Evolutionary conservation across 2,113 vertebrate species (phyloP), one percentile per base, ranked within the genome.

Genomic region (Anser brachyrhynchus): DNA sequence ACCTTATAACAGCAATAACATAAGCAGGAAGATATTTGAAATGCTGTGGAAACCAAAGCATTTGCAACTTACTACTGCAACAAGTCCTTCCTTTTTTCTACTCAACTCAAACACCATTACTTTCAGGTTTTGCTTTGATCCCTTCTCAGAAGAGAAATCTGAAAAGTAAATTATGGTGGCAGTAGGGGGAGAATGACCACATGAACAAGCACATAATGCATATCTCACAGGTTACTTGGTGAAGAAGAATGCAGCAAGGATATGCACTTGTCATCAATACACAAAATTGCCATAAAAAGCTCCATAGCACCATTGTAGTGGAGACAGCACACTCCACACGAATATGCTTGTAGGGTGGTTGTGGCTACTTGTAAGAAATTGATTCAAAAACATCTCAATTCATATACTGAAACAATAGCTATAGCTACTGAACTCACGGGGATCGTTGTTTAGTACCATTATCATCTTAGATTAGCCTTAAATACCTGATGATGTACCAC

Each of bases 111-210:
- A 55, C 21, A 58, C 16, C 25, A 29, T 44, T 77, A 62, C 31
- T 84, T 93, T 87, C 26, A 78, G 43, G 21, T 65, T 92, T 84
- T 90, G 43, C 43, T 92, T 92, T 76, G 59, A 44, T 17, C 10
- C 15, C 12, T 88, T 71, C 37, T 46, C 46, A 73, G 66, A 66
- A 62, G 29, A 67, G 31, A 92, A 95, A 78, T 62, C 14, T 82
- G 66, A 82, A 41, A 86, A 41, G 35, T 41, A 70, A 46, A 77
- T 51, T n/a, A 76, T 79, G 57, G 37, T 71, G 37, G 11, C 33
- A 17, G 13, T 26, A 23, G 26, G 66, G 12, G 78, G 7, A 61
- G 16, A 92, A 84, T 0, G 7, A 64, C 35, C 2, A 3, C 2
- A 1, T 8, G 33, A 82, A 81, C 29, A n/a, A 13, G 28, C 35